Evolutionary conservation across 1,140 invertebrate genomes (phyloP).

Genomic region (Sycobia sp.): DNA sequence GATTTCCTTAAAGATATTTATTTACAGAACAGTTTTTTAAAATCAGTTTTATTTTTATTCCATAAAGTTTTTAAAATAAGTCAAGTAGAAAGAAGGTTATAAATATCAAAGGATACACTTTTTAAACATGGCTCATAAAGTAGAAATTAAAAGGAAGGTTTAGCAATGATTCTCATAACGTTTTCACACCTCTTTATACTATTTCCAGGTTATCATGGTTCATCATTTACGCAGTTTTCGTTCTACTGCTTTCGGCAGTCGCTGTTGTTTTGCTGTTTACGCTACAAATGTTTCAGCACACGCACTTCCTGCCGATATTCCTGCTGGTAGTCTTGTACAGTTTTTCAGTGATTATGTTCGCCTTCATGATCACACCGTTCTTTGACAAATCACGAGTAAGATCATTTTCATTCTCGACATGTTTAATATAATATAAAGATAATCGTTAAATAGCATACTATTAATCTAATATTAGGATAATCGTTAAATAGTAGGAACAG

Average conservation of each 20-base stretch:
- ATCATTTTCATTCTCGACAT: slow-evolving; percentile 23
- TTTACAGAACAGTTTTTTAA: not conserved
- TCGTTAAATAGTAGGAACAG: too few relatives aligned
- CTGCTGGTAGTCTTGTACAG: slow-evolving; percentile 79
- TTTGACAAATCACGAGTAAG: slow-evolving; percentile 82
- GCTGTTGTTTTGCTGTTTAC: slow-evolving; percentile 74
- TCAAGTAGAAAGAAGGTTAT: too few relatives aligned
- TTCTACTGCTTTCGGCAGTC: slow-evolving; percentile 72
- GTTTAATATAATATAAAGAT: too few relatives aligned
- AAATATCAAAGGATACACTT: too few relatives aligned
- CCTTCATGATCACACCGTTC: slow-evolving; percentile 84
- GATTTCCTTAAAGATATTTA: slow-evolving; percentile 14
- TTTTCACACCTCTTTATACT: slow-evolving; percentile 3
- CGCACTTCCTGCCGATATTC: slow-evolving; percentile 79
- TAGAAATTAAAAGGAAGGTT: too few relatives aligned
- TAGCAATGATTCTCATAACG: too few relatives aligned
- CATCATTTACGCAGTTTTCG: slow-evolving; percentile 77
- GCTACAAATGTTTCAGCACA: slow-evolving; percentile 76
- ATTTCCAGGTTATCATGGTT: slow-evolving; percentile 80
- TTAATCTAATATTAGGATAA: too few relatives aligned
- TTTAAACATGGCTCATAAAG: too few relatives aligned
- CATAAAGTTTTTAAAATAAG: too few relatives aligned
- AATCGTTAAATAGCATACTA: too few relatives aligned
- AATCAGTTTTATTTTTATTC: too few relatives aligned
- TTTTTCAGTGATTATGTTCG: slow-evolving; percentile 81